Conservation (phyloP, 2,888 invertebrate genomes). For the Sarcophaga variegata region DNA sequence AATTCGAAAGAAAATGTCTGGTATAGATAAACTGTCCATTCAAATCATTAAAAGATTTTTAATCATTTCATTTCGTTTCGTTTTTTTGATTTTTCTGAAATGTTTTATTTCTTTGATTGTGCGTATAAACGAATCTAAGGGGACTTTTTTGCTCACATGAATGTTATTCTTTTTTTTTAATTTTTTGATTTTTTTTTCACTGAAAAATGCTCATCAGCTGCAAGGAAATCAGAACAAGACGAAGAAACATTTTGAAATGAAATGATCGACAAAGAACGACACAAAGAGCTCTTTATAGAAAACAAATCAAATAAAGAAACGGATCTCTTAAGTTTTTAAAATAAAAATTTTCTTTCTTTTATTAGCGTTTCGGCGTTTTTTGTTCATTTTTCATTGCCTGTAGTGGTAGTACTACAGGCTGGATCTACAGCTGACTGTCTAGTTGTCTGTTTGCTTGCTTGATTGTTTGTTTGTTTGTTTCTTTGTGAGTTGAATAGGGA, state of each 20-base stretch:
- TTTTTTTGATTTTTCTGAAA: neutral
- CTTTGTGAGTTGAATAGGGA: neutral
- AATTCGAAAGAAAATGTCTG: neutral
- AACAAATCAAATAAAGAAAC: constrained; percentile 43
- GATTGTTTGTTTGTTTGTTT: neutral
- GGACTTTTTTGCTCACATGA: constrained; percentile 27
- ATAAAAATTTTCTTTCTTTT: constrained; percentile 22
- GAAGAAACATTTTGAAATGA: neutral
- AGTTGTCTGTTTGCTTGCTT: constrained; percentile 1
- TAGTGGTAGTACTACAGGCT: neutral
- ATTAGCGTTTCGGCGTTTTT: no score
- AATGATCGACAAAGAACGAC: constrained; percentile 49
- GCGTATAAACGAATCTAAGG: neutral
- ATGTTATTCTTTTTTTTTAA: constrained; percentile 17
- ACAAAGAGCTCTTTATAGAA: constrained; percentile 48
- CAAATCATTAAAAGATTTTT: constrained; percentile 45
- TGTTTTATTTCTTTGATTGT: neutral
- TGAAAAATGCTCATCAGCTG: constrained; percentile 49
- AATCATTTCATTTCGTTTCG: constrained; percentile 11
- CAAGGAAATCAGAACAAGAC: neutral
- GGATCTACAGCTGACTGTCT: neutral
- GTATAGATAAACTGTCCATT: constrained; percentile 36
- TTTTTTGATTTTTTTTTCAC: constrained; percentile 13
- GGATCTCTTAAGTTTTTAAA: constrained; percentile 49
- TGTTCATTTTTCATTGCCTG: no score